Conservation (phyloP, 2,113 vertebrate genomes). For the Lycaon pictus region DNA sequence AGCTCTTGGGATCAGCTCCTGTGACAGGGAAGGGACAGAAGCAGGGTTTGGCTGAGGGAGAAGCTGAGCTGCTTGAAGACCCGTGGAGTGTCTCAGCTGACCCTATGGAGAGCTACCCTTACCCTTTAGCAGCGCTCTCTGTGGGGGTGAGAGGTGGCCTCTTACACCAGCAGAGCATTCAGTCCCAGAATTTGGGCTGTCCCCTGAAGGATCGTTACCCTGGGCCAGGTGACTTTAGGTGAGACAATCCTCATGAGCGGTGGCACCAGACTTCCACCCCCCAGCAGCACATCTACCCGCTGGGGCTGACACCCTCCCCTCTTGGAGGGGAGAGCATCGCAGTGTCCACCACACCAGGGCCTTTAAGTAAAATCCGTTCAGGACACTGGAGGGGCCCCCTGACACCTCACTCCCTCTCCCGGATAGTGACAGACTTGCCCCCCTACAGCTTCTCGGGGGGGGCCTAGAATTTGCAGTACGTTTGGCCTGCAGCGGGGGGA, state of each 20-base stretch:
- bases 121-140: neutral
- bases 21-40: neutral
- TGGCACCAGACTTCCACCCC: neutral
- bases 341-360: too few relatives aligned
- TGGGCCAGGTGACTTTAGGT: neutral
- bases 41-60: too few relatives aligned
- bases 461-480: fast-evolving
- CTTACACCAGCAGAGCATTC: neutral
- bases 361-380: neutral
- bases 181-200: neutral
- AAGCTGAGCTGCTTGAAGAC: neutral
- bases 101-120: neutral
- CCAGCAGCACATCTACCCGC: fast-evolving
- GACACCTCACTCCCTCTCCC: neutral
- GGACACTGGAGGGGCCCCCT: neutral
- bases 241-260: fast-evolving
- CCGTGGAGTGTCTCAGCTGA: neutral
- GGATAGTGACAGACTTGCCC: neutral
- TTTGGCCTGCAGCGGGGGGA: neutral
- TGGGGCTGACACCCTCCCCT: fast-evolving
- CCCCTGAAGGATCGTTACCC: neutral
- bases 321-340: fast-evolving
- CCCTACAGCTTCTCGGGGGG: neutral
- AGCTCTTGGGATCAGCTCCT: neutral
- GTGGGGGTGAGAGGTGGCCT: neutral